A percentile compares a stretch with the other conserved stretches of the same genome.
Conservation (phyloP, 2,113 vertebrate species). For the Todiramphus saurophagus region DNA sequence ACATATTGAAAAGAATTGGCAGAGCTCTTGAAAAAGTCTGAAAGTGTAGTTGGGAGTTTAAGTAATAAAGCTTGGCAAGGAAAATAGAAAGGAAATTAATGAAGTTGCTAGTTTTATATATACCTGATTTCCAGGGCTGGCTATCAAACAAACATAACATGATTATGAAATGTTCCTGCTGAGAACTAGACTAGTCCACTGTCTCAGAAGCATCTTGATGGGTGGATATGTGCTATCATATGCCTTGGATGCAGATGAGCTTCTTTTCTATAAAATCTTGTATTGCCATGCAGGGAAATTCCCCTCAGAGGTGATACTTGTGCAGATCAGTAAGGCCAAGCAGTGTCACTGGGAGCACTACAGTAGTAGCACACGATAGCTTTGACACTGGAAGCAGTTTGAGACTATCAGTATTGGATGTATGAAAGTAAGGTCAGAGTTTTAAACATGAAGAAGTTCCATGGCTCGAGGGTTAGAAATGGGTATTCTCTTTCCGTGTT, state of each 20-base stretch:
- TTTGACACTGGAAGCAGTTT: background rate
- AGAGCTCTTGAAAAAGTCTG: background rate
- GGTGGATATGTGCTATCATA: background rate
- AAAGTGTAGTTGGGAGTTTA: background rate
- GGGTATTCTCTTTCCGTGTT: constrained; percentile 17
- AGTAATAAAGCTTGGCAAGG: background rate
- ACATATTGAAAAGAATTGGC: background rate
- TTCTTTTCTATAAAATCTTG: background rate
- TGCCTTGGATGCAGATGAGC: background rate
- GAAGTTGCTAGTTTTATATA: background rate
- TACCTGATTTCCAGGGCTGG: background rate
- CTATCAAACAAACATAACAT: background rate
- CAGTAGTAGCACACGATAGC: background rate
- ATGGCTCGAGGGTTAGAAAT: constrained; percentile 54
- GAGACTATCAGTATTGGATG: constrained; percentile 12
- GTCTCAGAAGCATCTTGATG: background rate
- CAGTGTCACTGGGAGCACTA: background rate
- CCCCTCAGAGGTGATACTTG: background rate
- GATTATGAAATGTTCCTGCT: background rate
- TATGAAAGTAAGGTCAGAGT: constrained; percentile 29
- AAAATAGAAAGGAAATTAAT: background rate
- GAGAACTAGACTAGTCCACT: background rate
- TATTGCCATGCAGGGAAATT: background rate
- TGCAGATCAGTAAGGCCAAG: background rate
- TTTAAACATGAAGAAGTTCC: constrained; percentile 28